Percentiles rank a stretch among this genome's conserved stretches.
Evolutionary conservation across 2,113 vertebrate genomes (phyloP).

Genomic region (Danio rerio): DNA sequence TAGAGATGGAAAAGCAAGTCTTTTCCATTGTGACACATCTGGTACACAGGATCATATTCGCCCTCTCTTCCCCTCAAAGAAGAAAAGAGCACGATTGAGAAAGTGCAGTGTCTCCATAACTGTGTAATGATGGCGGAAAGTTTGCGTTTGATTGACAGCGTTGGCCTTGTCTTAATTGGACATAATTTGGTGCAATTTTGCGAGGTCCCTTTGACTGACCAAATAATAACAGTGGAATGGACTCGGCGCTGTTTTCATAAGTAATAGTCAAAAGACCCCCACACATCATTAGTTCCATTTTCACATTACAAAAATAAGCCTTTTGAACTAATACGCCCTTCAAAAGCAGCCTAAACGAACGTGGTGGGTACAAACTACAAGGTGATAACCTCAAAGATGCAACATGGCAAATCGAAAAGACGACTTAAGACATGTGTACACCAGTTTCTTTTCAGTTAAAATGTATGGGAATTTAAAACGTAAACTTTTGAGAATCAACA

Average conservation of each 20-base stretch:
- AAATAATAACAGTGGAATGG: constrained; percentile 83
- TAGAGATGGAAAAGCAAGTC: constrained; percentile 57
- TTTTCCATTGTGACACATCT: constrained; percentile 85
- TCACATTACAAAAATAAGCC: constrained; percentile 84
- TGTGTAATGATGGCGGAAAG: constrained; percentile 82
- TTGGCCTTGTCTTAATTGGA: constrained; percentile 98
- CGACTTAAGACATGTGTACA: not conserved
- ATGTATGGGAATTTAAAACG: too few species aligned
- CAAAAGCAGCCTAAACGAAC: constrained; percentile 69
- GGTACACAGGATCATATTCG: constrained; percentile 65
- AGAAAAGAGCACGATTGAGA: constrained; percentile 65
- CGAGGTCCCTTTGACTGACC: constrained; percentile 78
- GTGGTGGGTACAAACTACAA: constrained; percentile 59
- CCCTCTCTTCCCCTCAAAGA: constrained; percentile 39
- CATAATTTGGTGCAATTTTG: constrained; percentile 96
- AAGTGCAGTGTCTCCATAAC: constrained; percentile 69
- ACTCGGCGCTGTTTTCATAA: constrained; percentile 81
- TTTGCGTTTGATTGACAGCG: constrained; percentile 88
- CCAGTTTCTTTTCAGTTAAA: too few species aligned
- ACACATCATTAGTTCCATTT: constrained; percentile 83
- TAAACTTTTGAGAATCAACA: too few species aligned
- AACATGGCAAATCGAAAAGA: constrained; percentile 59
- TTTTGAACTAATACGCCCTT: constrained; percentile 82
- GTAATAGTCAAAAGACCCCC: constrained; percentile 82
- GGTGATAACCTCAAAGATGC: constrained; percentile 60